Conservation (phyloP, 2,113 vertebrate species). For the Albula glossodonta region DNA sequence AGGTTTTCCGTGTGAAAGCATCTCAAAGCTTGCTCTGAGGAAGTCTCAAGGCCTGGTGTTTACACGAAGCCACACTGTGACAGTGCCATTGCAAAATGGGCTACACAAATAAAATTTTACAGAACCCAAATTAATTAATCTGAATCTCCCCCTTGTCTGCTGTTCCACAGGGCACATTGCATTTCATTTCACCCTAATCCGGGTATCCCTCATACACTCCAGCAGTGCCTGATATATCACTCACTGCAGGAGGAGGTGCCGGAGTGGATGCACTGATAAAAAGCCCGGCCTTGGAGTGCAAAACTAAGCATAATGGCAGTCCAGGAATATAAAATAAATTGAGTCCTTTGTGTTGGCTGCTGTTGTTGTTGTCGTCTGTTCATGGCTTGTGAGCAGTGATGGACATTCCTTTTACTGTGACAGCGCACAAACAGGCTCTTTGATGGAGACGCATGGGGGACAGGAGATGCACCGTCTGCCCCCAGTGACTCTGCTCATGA, state of each 20-base stretch:
- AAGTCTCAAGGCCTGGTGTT: no score
- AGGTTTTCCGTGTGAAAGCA: no score
- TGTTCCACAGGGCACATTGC: background rate
- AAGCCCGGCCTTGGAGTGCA: background rate
- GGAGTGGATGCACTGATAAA: background rate
- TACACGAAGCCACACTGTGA: no score
- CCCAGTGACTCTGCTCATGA: background rate
- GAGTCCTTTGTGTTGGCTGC: conserved; percentile 1
- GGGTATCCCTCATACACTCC: background rate
- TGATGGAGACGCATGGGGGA: background rate
- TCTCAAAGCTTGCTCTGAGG: no score
- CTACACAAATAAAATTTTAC: no score
- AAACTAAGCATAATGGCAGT: no score
- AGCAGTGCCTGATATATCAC: background rate
- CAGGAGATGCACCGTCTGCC: background rate
- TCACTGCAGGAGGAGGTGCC: background rate
- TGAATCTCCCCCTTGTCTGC: no score
- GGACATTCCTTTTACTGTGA: background rate
- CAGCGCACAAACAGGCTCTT: background rate
- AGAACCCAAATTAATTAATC: no score
- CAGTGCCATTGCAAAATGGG: no score
- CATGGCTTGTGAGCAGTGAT: background rate
- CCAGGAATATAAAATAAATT: background rate
- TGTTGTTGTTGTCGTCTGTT: background rate
- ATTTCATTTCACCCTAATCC: background rate